Conservation (phyloP, 1,140 invertebrate genomes). For the Diuraphis noxia region DNA sequence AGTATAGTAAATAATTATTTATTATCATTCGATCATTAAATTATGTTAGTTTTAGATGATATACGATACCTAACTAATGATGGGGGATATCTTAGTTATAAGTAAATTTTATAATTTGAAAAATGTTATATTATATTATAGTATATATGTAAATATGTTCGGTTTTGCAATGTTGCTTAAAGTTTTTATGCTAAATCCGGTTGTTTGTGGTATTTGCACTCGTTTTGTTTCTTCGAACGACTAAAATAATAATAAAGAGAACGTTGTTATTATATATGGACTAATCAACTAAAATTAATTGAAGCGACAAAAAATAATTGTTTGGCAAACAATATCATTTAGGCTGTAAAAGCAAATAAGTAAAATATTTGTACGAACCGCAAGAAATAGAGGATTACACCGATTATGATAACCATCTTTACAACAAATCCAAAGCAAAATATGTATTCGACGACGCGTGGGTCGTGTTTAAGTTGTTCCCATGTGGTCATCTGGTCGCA, state of each 20-base stretch:
- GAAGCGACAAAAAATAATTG: not conserved
- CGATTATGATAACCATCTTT: not conserved
- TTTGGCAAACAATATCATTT: not conserved
- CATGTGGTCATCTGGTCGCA: constrained; percentile 27
- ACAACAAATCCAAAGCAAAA: constrained; percentile 24
- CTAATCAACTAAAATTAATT: not conserved
- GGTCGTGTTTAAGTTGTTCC: not conserved
- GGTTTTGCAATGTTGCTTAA: not conserved
- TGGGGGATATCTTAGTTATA: constrained; percentile 27
- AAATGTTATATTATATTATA: constrained; percentile 41
- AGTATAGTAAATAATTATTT: constrained; percentile 5
- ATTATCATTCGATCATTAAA: constrained; percentile 13
- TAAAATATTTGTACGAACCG: not conserved
- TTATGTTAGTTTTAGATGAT: constrained; percentile 28
- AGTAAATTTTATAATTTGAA: constrained; percentile 31
- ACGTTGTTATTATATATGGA: not conserved
- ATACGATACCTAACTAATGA: constrained; percentile 38
- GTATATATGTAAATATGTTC: constrained; percentile 13
- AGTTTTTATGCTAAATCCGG: constrained; percentile 40
- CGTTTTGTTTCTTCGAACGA: not conserved
- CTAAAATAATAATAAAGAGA: not conserved
- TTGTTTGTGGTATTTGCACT: constrained; percentile 46
- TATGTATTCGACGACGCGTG: not conserved
- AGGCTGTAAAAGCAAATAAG: not conserved
- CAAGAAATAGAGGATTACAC: not conserved